Evolutionary conservation across 2,113 vertebrate species (phyloP).

Genomic region (Odontesthes bonariensis): DNA sequence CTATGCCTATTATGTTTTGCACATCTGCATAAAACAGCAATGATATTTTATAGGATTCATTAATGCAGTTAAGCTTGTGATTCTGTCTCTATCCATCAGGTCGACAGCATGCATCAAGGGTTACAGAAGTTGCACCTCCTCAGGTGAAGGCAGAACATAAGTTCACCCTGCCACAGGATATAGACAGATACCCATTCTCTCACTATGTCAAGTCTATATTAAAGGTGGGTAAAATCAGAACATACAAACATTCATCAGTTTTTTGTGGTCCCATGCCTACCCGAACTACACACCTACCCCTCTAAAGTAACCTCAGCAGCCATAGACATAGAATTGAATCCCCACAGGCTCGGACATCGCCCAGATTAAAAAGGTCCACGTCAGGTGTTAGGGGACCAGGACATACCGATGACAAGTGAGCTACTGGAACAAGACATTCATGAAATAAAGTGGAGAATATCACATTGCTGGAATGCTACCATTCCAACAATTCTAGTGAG

Average conservation of each 20-base stretch:
- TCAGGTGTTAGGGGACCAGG: not conserved
- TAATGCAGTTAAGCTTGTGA: not conserved
- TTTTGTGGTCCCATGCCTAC: not conserved
- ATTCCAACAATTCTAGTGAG: too few relatives aligned
- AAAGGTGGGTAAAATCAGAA: slow-evolving; percentile 76
- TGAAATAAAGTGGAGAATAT: too few relatives aligned
- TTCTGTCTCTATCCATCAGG: slow-evolving; percentile 62
- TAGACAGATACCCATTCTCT: slow-evolving; percentile 88
- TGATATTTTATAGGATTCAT: not conserved
- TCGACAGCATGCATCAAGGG: slow-evolving; percentile 56
- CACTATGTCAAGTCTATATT: slow-evolving; percentile 84
- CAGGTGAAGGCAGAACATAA: slow-evolving; percentile 84
- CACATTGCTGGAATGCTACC: too few relatives aligned
- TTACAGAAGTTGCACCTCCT: slow-evolving; percentile 85
- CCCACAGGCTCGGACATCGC: too few relatives aligned
- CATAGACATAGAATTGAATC: too few relatives aligned
- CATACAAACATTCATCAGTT: not conserved
- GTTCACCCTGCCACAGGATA: slow-evolving; percentile 81
- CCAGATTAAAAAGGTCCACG: too few relatives aligned
- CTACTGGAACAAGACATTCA: too few relatives aligned
- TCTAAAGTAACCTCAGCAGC: too few relatives aligned
- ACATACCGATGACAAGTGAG: too few relatives aligned
- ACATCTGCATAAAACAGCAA: too few relatives aligned
- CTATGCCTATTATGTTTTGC: too few relatives aligned
- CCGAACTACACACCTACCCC: not conserved